Conservation (phyloP, 1,140 invertebrate species). For the Pogonus chalceus region DNA sequence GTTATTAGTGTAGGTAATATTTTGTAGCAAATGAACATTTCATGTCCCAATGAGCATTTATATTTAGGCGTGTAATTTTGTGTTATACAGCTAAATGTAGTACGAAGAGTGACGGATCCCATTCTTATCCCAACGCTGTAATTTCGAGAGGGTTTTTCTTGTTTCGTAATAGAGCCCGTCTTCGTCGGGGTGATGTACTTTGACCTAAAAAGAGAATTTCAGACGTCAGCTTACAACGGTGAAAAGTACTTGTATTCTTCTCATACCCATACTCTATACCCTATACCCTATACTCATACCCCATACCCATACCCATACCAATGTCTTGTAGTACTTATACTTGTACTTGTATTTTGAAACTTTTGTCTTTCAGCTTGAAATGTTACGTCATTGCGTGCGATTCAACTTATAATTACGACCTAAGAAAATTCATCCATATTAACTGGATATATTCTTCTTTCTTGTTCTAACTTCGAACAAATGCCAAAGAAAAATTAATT, state of each 20-base stretch:
- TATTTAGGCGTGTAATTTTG: not conserved
- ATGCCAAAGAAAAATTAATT: not conserved
- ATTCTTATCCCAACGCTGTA: not conserved
- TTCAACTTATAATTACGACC: not conserved
- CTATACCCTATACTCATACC: no score
- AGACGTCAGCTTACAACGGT: conserved; percentile 1
- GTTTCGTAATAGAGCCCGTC: no score
- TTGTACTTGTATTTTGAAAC: not conserved
- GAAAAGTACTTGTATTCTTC: not conserved
- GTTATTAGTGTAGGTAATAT: no score
- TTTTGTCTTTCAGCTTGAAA: not conserved
- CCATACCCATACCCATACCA: no score
- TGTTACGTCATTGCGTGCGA: not conserved
- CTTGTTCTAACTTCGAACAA: not conserved
- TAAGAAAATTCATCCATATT: not conserved
- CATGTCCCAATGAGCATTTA: no score
- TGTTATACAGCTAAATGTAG: not conserved
- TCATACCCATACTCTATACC: no score
- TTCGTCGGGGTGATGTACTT: not conserved
- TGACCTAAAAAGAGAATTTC: conserved; percentile 2
- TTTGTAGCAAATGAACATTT: no score
- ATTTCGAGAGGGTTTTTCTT: not conserved
- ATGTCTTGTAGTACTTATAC: no score
- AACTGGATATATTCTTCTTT: conserved; percentile 1
- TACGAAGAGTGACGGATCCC: not conserved